These are phyloP conservation scores for Hirundichthys speculiger DNA, from an alignment of 2,113 vertebrate genomes.

Conservation along the genomic window DNA sequence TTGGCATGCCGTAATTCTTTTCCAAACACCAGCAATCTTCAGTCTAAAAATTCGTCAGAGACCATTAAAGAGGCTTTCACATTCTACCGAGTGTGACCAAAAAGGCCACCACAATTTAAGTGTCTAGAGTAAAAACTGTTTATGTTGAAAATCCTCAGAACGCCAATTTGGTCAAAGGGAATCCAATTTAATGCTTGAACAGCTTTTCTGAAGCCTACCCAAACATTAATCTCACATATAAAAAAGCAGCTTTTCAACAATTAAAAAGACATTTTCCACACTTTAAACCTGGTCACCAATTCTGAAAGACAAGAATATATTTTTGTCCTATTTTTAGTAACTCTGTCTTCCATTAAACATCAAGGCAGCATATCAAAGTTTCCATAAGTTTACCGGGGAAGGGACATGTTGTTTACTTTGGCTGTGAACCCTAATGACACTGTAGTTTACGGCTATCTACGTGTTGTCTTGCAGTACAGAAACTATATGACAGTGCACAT, in stretches of 20 bases:
- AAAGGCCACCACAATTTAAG: slow-evolving; percentile 57
- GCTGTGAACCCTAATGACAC: slow-evolving; percentile 52
- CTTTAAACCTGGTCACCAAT: not conserved
- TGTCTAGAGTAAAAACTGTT: slow-evolving; percentile 59
- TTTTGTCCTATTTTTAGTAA: too few relatives aligned
- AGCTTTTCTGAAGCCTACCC: slow-evolving; percentile 26
- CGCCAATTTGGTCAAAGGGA: slow-evolving; percentile 52
- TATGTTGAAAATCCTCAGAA: slow-evolving; percentile 55
- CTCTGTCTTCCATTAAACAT: too few relatives aligned
- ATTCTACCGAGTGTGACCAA: slow-evolving; percentile 76
- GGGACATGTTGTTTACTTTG: slow-evolving; percentile 63
- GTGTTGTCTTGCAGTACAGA: slow-evolving; percentile 31
- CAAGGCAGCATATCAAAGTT: too few relatives aligned
- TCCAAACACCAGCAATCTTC: slow-evolving; percentile 68
- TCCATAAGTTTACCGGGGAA: too few relatives aligned
- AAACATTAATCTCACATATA: slow-evolving; percentile 1
- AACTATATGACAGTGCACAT: slow-evolving; percentile 33
- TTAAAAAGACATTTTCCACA: slow-evolving; percentile 11
- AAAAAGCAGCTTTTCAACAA: slow-evolving; percentile 1
- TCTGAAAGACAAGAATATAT: not conserved
- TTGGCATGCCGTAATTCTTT: slow-evolving; percentile 53
- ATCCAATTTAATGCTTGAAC: slow-evolving; percentile 29
- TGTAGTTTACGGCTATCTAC: slow-evolving; percentile 39
- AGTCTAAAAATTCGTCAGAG: slow-evolving; percentile 69
- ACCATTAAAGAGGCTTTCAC: slow-evolving; percentile 69